Conservation (phyloP, 2,113 vertebrate genomes). For the Salvelinus fontinalis region DNA sequence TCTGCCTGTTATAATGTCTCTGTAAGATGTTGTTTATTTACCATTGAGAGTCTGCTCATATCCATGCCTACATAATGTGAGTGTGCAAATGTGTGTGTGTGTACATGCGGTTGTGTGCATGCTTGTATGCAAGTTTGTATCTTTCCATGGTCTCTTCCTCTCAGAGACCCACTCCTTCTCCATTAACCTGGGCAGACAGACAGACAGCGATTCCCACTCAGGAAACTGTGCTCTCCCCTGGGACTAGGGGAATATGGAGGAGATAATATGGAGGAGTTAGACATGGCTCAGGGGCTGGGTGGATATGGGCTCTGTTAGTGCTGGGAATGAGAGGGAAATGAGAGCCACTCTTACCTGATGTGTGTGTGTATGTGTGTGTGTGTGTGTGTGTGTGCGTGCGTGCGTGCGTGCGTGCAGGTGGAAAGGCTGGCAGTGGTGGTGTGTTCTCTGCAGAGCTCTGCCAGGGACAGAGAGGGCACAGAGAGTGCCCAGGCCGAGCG, state of each 20-base stretch:
- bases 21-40: not conserved
- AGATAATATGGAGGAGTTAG: conserved; percentile 31
- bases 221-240: conserved; percentile 16
- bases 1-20: not conserved
- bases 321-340: conserved; percentile 20
- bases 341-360: conserved; percentile 12
- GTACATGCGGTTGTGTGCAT: not conserved
- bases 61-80: not conserved
- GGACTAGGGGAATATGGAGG: conserved; percentile 13
- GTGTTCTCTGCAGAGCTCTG: conserved; percentile 16
- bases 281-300: conserved; percentile 9
- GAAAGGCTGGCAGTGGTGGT: conserved; percentile 34
- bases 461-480: conserved; percentile 12
- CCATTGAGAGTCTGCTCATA: not conserved
- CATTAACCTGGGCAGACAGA: conserved; percentile 31
- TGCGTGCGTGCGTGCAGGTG: conserved; percentile 29
- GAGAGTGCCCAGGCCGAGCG: conserved; percentile 18
- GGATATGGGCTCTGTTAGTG: conserved; percentile 1
- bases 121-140: not conserved
- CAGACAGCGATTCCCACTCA: conserved; percentile 13
- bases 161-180: not conserved
- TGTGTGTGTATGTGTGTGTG: too few relatives aligned
- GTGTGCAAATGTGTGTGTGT: not conserved
- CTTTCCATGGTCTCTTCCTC: not conserved
- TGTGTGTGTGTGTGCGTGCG: too few relatives aligned